These are phyloP conservation scores for Bimastos eiseni DNA, from an alignment of 2,888 invertebrate species.

Conservation along the genomic window DNA sequence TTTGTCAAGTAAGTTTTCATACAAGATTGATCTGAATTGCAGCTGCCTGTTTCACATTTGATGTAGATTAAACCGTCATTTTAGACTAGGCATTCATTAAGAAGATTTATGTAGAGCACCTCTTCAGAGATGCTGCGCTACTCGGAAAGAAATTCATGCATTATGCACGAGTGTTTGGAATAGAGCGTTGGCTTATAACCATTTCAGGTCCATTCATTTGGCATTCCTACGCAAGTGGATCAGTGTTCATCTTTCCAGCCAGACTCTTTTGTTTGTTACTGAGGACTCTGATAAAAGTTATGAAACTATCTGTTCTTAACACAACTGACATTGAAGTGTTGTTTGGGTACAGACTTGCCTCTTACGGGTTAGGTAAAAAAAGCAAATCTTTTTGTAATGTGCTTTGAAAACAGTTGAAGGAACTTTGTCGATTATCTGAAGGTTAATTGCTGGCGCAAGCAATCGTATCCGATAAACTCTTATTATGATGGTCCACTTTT, in stretches of 20 bases:
- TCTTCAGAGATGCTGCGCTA: no score
- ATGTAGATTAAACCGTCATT: neutral
- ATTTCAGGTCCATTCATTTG: slow-evolving; percentile 13
- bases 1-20: neutral
- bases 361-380: neutral
- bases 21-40: neutral
- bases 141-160: neutral
- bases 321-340: neutral
- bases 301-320: neutral
- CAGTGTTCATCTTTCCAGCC: neutral
- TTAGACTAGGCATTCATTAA: no score
- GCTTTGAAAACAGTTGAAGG: neutral
- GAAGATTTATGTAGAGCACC: no score
- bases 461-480: neutral
- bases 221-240: neutral
- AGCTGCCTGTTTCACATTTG: neutral
- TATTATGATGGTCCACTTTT: neutral
- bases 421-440: neutral
- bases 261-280: neutral
- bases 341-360: neutral
- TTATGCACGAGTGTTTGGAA: neutral
- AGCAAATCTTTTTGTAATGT: neutral
- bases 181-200: neutral
- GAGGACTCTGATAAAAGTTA: neutral
- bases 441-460: neutral